A percentile compares a stretch with the other conserved stretches of the same genome.
These are phyloP conservation scores for Junonia oenone DNA, from an alignment of 2,888 invertebrate species.

Conservation along the genomic window DNA sequence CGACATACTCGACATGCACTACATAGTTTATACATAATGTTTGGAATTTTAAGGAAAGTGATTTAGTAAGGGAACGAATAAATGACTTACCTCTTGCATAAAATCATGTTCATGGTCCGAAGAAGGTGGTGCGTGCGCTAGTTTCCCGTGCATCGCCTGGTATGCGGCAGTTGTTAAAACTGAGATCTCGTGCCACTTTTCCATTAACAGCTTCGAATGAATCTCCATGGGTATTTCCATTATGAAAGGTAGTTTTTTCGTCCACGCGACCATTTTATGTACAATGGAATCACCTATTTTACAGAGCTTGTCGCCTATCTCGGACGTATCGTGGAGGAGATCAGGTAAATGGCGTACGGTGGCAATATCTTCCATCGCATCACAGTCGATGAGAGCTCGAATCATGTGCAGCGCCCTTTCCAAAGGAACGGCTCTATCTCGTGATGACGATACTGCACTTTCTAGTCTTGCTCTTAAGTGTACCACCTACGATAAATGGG, in stretches of 20 bases:
- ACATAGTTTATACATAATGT: not conserved
- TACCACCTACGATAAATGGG: slow-evolving; percentile 84
- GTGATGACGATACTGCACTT: slow-evolving; percentile 91
- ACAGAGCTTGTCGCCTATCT: slow-evolving; percentile 94
- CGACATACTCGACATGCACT: not conserved
- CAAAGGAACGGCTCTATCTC: slow-evolving; percentile 89
- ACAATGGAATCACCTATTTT: slow-evolving; percentile 99
- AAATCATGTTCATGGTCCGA: slow-evolving; percentile 86
- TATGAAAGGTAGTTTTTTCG: slow-evolving; percentile 98
- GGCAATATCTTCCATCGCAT: slow-evolving; percentile 97
- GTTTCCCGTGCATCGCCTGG: slow-evolving; percentile 91
- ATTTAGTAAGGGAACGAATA: not conserved
- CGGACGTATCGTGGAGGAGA: slow-evolving; percentile 93
- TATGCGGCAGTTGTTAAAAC: slow-evolving; percentile 96
- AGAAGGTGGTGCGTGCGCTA: slow-evolving; percentile 65
- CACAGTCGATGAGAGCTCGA: slow-evolving; percentile 95
- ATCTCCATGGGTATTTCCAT: slow-evolving; percentile 97
- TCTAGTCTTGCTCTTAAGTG: slow-evolving; percentile 93
- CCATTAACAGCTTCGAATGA: slow-evolving; percentile 96
- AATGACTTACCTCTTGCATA: slow-evolving; percentile 86
- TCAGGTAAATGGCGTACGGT: slow-evolving; percentile 94
- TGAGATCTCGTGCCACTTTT: slow-evolving; percentile 98
- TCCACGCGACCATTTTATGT: slow-evolving; percentile 99
- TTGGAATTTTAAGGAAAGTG: not conserved
- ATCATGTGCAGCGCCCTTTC: slow-evolving; percentile 94